phyloP scores from a whole-genome alignment of 1,140 invertebrate species.

The Diabrotica undecimpunctata region DNA sequence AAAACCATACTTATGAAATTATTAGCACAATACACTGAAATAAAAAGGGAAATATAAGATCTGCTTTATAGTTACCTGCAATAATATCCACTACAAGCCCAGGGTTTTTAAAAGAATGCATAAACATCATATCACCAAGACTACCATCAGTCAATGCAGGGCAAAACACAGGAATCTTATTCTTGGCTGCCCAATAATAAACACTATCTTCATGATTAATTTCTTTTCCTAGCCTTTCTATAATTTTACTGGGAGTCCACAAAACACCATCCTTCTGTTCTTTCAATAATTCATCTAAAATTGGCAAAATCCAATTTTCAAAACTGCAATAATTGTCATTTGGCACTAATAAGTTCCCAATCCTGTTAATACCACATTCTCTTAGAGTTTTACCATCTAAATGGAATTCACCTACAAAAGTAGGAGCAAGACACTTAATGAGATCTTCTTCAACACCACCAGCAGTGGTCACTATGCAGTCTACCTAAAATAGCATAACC shows the following conservation, averaged over 20 bases:
- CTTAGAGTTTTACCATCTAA: slow-evolving; percentile 75
- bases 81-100: slow-evolving; percentile 93
- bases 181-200: slow-evolving; percentile 97
- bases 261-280: slow-evolving; percentile 77
- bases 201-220: slow-evolving; percentile 91
- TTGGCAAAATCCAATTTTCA: slow-evolving; percentile 97
- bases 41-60: too few species aligned
- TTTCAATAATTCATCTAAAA: slow-evolving; percentile 84
- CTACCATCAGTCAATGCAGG: slow-evolving; percentile 98
- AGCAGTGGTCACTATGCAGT: slow-evolving; percentile 96
- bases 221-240: slow-evolving; percentile 78
- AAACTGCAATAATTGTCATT: slow-evolving; percentile 99
- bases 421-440: slow-evolving; percentile 96
- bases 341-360: slow-evolving; percentile 95
- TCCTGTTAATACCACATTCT: slow-evolving; percentile 90
- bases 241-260: slow-evolving; percentile 94
- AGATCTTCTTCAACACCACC: slow-evolving; percentile 99
- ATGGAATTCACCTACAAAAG: slow-evolving; percentile 88
- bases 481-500: slow-evolving; percentile 58
- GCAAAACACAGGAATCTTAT: slow-evolving; percentile 97
- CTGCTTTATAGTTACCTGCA: slow-evolving; percentile 57
- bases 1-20: too few species aligned
- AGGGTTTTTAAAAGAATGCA: slow-evolving; percentile 91
- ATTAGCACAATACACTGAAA: too few species aligned
- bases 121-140: slow-evolving; percentile 99